Conservation (phyloP, 2,797 vertebrate genomes). For the Chelmon rostratus region DNA sequence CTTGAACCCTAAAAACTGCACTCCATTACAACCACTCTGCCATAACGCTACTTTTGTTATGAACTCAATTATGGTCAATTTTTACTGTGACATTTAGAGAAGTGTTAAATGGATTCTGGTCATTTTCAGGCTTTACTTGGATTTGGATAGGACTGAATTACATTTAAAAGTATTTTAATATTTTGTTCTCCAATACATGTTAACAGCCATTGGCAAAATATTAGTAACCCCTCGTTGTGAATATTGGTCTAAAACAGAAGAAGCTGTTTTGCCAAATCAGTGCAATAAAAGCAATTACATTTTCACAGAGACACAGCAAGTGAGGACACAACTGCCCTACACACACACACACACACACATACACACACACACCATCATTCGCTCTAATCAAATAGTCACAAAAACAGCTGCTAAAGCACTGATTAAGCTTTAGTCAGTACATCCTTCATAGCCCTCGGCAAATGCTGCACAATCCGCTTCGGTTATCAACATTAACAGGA, state of each 20-base stretch:
- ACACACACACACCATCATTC: constrained; percentile 32
- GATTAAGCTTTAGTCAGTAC: constrained; percentile 70
- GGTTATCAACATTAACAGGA: constrained; percentile 68
- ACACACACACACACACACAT: constrained; percentile 5
- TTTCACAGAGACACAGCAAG: constrained; percentile 36
- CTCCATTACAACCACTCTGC: too few species aligned
- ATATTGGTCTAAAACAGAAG: constrained; percentile 30
- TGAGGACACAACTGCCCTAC: constrained; percentile 23
- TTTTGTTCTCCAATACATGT: constrained; percentile 2
- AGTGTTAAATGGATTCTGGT: background rate
- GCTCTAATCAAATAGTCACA: constrained; percentile 62
- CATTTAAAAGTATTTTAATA: constrained; percentile 6
- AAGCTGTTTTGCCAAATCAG: constrained; percentile 44
- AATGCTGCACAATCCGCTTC: constrained; percentile 67
- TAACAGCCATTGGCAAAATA: constrained; percentile 9
- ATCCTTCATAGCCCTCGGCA: constrained; percentile 67
- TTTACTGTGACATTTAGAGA: background rate
- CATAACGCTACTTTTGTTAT: too few species aligned
- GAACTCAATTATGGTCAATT: background rate
- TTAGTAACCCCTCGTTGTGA: constrained; percentile 4
- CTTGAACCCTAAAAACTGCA: too few species aligned
- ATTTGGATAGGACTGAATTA: constrained; percentile 10
- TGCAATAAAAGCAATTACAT: constrained; percentile 53
- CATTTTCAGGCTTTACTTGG: background rate
- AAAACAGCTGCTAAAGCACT: constrained; percentile 73